Base-by-base conservation (phyloP, 2,113 vertebrate species). In the human (Homo sapiens) region DNA sequence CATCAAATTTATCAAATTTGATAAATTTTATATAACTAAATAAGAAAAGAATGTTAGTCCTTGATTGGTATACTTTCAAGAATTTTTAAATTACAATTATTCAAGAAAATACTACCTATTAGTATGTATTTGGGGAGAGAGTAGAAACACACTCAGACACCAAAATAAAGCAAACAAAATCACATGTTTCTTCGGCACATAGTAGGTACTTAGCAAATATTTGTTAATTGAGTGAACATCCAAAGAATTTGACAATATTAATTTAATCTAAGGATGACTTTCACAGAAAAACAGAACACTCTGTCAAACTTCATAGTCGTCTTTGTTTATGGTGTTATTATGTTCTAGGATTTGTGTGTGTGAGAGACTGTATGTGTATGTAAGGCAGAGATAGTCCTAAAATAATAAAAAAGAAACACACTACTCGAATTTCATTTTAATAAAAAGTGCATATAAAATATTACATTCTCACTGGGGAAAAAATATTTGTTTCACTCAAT, bases 401-500 rank as follows among this genome's bases (percentile, higher is more conserved):
- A 86, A 55, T 7, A 4, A 35, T 59, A 35, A 18, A 23, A 40
- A 90, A 84, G 35, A 90, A 97, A 30, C 23, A 75, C 6, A 68
- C 30, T 61, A 48, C 35, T 90, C 68, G 38, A 40, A 85, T 50
- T 96, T 94, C 70, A 38, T 30, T 92, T 86, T 72, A 68, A 45
- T 79, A 45, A 93, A 92, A 73, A 66, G 12, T 38, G 18, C 68
- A 25, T 83, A 61, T 94, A 48, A 93, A 91, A 52, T 89, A 84
- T 79, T 94, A n/a, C 17, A 52, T 70, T 48, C 40, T 90, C 40
- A 91, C 73, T 84, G 48, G 48, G 18, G 45, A 10, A 48, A 94
- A 95, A 82, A 78, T 88, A 78, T 78, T 91, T 97, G 66, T 93
- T 94, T 94, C 32, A 72, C 6, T 61, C 27, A 73, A 6, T 61